phyloP scores from a whole-genome alignment of 2,113 vertebrate genomes.

The Leptobrachium leishanense region DNA sequence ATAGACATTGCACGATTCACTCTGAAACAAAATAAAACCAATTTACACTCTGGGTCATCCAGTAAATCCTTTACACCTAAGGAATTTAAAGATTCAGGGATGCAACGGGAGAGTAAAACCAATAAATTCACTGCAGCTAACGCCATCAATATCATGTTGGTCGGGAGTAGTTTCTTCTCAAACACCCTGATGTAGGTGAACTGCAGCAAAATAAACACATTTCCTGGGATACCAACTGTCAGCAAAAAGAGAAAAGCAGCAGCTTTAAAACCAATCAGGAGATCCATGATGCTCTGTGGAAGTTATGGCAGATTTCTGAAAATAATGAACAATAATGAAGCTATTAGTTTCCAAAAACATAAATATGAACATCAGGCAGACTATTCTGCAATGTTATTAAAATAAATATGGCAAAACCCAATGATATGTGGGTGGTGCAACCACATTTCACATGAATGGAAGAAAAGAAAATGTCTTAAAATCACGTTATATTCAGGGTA shows the following conservation, averaged over 20 bases:
- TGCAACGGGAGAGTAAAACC: slow-evolving; percentile 20
- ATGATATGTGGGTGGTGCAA: no score
- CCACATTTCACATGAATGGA: no score
- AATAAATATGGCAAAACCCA: no score
- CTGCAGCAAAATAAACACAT: slow-evolving; percentile 8
- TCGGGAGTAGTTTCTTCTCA: slow-evolving; percentile 20
- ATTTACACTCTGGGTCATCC: slow-evolving; percentile 31
- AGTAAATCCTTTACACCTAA: slow-evolving; percentile 22
- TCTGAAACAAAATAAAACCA: slow-evolving; percentile 35
- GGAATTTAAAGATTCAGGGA: slow-evolving; percentile 30
- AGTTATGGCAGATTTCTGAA: no score
- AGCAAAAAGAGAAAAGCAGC: slow-evolving; percentile 29
- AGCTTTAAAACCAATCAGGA: not conserved
- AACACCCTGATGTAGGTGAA: not conserved
- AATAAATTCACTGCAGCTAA: slow-evolving; percentile 22
- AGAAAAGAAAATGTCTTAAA: no score
- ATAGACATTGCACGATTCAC: slow-evolving; percentile 41
- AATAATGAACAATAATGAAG: no score
- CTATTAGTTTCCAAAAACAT: no score
- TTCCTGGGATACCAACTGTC: slow-evolving; percentile 28
- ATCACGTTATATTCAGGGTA: no score
- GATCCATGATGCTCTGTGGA: not conserved
- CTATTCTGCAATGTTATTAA: no score
- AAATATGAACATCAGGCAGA: no score
- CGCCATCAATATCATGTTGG: slow-evolving; percentile 13